Base-by-base conservation (phyloP, 2,113 vertebrate genomes). In the Chlorocebus sabaeus region DNA sequence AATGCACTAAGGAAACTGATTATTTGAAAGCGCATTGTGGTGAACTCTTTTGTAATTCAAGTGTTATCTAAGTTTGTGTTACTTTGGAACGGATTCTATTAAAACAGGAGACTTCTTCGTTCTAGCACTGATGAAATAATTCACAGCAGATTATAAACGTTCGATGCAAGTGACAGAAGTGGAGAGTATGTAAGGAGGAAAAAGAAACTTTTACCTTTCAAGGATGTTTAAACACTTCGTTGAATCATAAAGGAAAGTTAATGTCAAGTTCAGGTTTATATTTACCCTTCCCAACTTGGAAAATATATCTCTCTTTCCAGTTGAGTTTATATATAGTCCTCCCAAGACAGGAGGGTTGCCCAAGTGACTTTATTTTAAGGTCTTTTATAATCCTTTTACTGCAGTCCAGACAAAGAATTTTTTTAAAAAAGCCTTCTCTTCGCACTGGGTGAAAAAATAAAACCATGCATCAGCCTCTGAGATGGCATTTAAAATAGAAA, bases 1-100 rank as follows among this genome's bases (percentile, higher is more conserved):
- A 95, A 76, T 93, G 27, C 38, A 70, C 64, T n/a, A 16, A 87
- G 82, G 57, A 89, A 97, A 70, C 59, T 38, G 38, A 76, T 75
- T 88, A 83, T 76, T 78, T 95, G 79, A 93, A 97, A 76, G 52
- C 52, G 57, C 9, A 79, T 8, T 64, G 18, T n/a, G 38, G 61
- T 72, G 45, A 67, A 57, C 95, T 57, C n/a, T 80, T 97, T 95
- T 84, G 70, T 94, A 85, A 96, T 90, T 40, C 72, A 86, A 75
- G 40, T 64, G 50, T 90, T 96, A 48, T 70, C 45, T 73, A 97
- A 86, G 25, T 13, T 55, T 45, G 16, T 90, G 59, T 48, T 82
- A 55, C 9, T 18, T 32, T 50, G 55, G 32, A 90, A 57, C 95
- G 50, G 14, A 35, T 96, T 97, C 94, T 90, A 96, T 92, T 96